A percentile compares a stretch with the other conserved stretches of the same genome.
These are phyloP conservation scores for Mycalesis mineus DNA, from an alignment of 2,888 invertebrate genomes.

Conservation along the genomic window DNA sequence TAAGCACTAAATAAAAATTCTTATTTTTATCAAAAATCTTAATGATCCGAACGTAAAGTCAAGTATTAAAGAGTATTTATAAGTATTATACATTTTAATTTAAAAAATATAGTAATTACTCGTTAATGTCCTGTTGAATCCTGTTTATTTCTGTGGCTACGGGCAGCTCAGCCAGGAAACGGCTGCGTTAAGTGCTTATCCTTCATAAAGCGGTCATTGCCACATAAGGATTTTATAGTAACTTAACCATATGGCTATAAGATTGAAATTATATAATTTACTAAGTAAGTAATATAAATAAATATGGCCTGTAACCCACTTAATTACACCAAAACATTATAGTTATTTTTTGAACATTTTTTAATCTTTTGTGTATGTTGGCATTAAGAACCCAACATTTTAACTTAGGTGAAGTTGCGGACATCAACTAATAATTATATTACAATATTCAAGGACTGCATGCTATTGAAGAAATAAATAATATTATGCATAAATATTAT, in stretches of 20 bases:
- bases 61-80: background rate
- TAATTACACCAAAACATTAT: no score
- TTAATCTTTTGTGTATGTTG: no score
- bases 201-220: slow-evolving; percentile 58
- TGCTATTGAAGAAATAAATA: no score
- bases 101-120: background rate
- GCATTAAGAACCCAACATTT: no score
- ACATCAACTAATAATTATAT: no score
- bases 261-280: background rate
- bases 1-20: background rate
- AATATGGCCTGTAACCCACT: no score
- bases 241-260: background rate
- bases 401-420: no score
- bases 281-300: no score
- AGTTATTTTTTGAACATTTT: no score
- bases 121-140: background rate
- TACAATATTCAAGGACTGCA: no score
- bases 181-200: slow-evolving; percentile 41
- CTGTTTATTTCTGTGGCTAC: slow-evolving; percentile 8
- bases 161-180: slow-evolving; percentile 44
- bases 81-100: background rate
- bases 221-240: slow-evolving; percentile 33
- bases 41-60: background rate
- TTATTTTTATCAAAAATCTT: background rate
- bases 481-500: no score